These are phyloP conservation scores for Formica aserva DNA, from an alignment of 2,888 invertebrate species.

Conservation along the genomic window DNA sequence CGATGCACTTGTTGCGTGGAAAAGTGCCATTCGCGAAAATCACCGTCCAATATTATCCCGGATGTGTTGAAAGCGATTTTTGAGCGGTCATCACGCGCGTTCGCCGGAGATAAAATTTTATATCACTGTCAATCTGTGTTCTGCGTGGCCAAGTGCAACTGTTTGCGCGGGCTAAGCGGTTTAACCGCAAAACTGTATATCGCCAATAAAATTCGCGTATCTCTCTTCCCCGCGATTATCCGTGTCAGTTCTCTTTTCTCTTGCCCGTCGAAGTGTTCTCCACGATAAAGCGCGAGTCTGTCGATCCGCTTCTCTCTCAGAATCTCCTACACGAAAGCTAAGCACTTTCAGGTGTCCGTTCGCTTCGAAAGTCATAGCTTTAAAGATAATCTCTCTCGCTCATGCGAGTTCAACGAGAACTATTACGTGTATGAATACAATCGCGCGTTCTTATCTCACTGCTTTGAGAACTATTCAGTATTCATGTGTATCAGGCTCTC, in stretches of 20 bases:
- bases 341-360: slow-evolving; percentile 65
- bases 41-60: neutral
- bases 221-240: slow-evolving; percentile 26
- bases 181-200: slow-evolving; percentile 41
- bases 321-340: slow-evolving; percentile 22
- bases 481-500: slow-evolving; percentile 1
- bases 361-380: slow-evolving; percentile 62
- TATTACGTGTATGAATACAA: slow-evolving; percentile 10
- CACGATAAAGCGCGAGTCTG: slow-evolving; percentile 59
- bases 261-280: slow-evolving; percentile 18
- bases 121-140: slow-evolving; percentile 35
- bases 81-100: slow-evolving; percentile 20
- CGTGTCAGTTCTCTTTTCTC: slow-evolving; percentile 8
- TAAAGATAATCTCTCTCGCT: slow-evolving; percentile 46
- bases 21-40: slow-evolving; percentile 8
- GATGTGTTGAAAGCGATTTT: slow-evolving; percentile 3
- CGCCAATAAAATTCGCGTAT: slow-evolving; percentile 21
- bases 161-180: slow-evolving; percentile 52
- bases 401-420: slow-evolving; percentile 20
- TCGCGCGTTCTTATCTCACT: slow-evolving; percentile 36
- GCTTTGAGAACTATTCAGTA: slow-evolving; percentile 15
- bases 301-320: slow-evolving; percentile 40
- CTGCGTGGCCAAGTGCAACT: slow-evolving; percentile 43
- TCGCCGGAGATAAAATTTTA: slow-evolving; percentile 42
- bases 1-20: slow-evolving; percentile 27